Base-by-base conservation (phyloP, 1,140 invertebrate species). In the Oryctes rhinoceros region DNA sequence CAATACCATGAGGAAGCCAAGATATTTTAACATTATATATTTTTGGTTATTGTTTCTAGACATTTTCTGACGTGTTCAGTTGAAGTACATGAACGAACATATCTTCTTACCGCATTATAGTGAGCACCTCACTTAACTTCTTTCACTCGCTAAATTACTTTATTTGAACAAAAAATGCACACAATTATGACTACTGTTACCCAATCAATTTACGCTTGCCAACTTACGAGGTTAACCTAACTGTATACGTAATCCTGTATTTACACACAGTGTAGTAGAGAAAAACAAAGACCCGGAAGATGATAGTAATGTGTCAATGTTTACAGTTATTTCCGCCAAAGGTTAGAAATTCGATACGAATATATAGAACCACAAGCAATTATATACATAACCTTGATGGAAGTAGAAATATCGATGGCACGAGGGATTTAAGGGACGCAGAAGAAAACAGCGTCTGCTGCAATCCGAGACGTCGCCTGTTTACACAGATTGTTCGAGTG, bases 371-470 rank as follows among this genome's bases (percentile, higher is more conserved):
- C 53, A 15, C 18, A 59, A 1, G 71, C n/a, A 13, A 75, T 24
- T 75, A 39, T 47, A 20, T 75, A 47, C 30, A 10, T 47, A 39
- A 39, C 71, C n/a, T 35, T 39, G 71, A 75, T 47, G 71, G 71
- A 75, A 75, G n/a, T 75, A 24, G 39, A 75, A 75, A 75, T 75
- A 75, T 39, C 71, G 71, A 47, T 75, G 71, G 71, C 39, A 37
- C 39, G 39, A 75, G 71, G 71, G 71, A 75, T 75, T 47, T 75
- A 15, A 37, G 71, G 71, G 71, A 39, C 11, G 39, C 71, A 39
- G 35, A 39, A 75, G 71, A 75, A 75, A 37, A 47, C 71, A 75
- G 39, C 30, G 53, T n/a, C 53, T 18, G 18, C 53, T 59, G 53
- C n/a, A 39, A 75, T 75, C 35, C 13, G n/a, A 75, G 35, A 37